These are phyloP conservation scores for Cyprinus carpio DNA, from an alignment of 2,113 vertebrate species.

Conservation along the genomic window DNA sequence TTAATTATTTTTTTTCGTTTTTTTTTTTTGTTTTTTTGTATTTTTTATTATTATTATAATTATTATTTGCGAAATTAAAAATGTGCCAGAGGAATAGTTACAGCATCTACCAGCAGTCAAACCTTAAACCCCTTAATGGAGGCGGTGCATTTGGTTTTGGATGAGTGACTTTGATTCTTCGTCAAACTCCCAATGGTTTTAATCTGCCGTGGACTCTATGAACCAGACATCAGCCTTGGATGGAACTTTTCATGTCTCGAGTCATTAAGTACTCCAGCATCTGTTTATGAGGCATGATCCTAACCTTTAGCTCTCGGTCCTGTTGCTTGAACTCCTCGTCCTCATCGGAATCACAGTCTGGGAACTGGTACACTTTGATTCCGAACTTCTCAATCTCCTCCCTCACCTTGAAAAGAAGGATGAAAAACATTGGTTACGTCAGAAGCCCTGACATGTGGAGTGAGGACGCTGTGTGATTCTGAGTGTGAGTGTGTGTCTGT, in stretches of 20 bases:
- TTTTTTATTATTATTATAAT: background rate
- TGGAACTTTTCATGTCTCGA: background rate
- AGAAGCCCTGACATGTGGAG: background rate
- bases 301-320: conserved; percentile 73
- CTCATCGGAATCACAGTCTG: conserved; percentile 73
- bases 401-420: conserved; percentile 62
- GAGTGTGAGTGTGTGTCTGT: background rate
- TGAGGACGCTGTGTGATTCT: background rate
- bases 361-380: conserved; percentile 75
- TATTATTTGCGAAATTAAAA: background rate
- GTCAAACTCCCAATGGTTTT: background rate
- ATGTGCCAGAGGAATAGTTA: background rate
- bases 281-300: background rate
- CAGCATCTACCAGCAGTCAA: background rate
- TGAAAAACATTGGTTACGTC: background rate
- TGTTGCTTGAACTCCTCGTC: conserved; percentile 72
- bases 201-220: background rate
- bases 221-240: background rate
- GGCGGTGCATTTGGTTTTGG: background rate
- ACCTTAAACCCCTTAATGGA: background rate
- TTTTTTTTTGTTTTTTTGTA: too few relatives aligned
- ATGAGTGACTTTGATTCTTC: background rate
- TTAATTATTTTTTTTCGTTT: too few relatives aligned
- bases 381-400: conserved; percentile 71
- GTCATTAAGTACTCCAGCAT: background rate